These are phyloP conservation scores for Heliothis subflexa DNA, from an alignment of 1,140 invertebrate genomes.

Conservation along the genomic window DNA sequence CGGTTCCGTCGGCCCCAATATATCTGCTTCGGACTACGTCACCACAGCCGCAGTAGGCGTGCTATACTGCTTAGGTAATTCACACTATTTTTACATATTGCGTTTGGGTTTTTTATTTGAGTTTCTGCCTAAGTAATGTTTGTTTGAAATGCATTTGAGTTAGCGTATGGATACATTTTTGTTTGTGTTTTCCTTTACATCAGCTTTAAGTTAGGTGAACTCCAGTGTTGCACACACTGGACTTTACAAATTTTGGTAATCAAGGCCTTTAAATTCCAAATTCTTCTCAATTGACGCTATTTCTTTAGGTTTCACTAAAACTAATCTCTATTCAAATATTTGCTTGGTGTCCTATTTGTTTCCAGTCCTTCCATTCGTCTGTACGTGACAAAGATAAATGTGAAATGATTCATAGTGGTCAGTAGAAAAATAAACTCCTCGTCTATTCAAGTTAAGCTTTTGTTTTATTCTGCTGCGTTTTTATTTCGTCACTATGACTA, in stretches of 20 bases:
- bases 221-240: not conserved
- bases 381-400: constrained; percentile 9
- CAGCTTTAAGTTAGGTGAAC: not conserved
- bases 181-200: constrained; percentile 4
- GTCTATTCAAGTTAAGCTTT: not conserved
- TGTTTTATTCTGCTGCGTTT: not conserved
- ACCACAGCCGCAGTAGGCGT: constrained; percentile 51
- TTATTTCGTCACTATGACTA: constrained; percentile 13
- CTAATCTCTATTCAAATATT: no score
- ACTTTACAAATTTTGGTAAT: not conserved
- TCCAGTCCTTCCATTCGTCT: not conserved
- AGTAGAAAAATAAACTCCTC: not conserved
- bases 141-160: not conserved
- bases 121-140: constrained; percentile 36
- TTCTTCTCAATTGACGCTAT: no score
- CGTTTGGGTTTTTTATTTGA: constrained; percentile 28
- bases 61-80: constrained; percentile 51
- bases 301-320: no score
- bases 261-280: no score
- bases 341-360: not conserved
- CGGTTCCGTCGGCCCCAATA: constrained; percentile 72
- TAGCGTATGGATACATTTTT: constrained; percentile 8
- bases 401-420: not conserved
- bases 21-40: constrained; percentile 60
- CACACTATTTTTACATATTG: constrained; percentile 46